Base-by-base conservation (phyloP, 1,140 invertebrate genomes). In the Drosophila lacertosa region DNA sequence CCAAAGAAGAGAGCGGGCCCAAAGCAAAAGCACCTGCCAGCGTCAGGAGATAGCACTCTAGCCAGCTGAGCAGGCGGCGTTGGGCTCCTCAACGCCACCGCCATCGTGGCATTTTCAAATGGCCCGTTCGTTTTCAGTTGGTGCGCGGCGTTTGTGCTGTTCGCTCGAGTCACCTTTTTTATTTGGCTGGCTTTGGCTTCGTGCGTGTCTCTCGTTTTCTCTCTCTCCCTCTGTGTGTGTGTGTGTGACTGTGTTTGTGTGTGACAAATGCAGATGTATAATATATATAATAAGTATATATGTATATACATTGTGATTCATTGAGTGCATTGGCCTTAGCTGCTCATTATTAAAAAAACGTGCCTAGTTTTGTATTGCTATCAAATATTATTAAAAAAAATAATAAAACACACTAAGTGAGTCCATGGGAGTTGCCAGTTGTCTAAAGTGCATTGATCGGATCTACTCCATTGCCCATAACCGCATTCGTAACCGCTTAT, bases 261-360 rank as follows among this genome's bases (percentile, higher is more conserved):
- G 57, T 54, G 48, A 53, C 69, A 70, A 60, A 55, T 69, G 58
- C 51, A 64, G 33, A 74, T 74, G 18, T 64, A 40, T 72, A 63
- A 74, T 64, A 76, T 78, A 57, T 51, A 71, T 55, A 62, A 47
- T 72, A 57, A 24, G n/a, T 6, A 62, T 33, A 39, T 39, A 63
- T 48, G 50, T 47, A 18, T 64, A 44, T 50, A 53, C 50, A 42
- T 62, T 72, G 72, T 84, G 80, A 86, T 76, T 84, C 81, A 84
- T 45, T 64, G 48, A 86, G 82, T 88, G 82, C 82, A 74, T 84
- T 86, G 81, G 81, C 81, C 81, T 50, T 44, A 16, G 48, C 29
- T 3, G 42, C 42, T 22, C 10, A 32, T 35, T 40, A 55, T 22
- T 16, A 10, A 50, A 50, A 35, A 48, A n/a, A n/a, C n/a, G 48